Base-by-base conservation (phyloP, 2,888 invertebrate genomes). In the Julus scanicus region DNA sequence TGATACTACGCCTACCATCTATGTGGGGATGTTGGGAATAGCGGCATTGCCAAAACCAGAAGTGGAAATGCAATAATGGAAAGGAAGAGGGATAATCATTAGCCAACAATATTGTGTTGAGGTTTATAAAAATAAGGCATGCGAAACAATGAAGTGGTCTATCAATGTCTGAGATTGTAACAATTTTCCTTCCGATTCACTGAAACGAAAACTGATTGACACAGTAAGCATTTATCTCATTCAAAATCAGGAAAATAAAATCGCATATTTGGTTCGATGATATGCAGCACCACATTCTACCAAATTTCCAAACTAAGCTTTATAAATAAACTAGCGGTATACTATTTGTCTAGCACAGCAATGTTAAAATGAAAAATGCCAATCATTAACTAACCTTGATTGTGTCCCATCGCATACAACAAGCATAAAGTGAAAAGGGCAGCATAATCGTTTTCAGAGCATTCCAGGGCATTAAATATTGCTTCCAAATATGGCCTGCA, bases 401-500 rank as follows among this genome's bases (percentile, higher is more conserved):
- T 99, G 92, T 96, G 96, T 89, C 96, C 96, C 92, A 99, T 94
- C 17, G 99, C 98, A 92, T 98, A 98, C 80, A 99, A 94, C 89
- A 99, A 94, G 92, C 98, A 97, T 20, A 99, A 93, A 4, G 96
- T 96, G 92, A 99, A 97, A 89, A 99, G 93, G 8, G 98, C 96
- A 85, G 96, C 95, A 92, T 99, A 99, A 93, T 99, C 99, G 92
- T 98, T 98, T 91, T 98, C 98, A 15, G 94, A 94, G 91, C 97
- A 97, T 91, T 97, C 96, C 90, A 99, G 93, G 0, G 97, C 95
- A 90, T 96, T 95, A 89, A 98, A 94, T 86, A 99, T 95, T 6
- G 97, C 96, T 92, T 98, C 97, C 90, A 99, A 93, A 93, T 98
- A 98, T 0, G 98, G 96, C 91, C 95, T 95, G 44, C 63, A 71